phyloP scores from a whole-genome alignment of 2,113 vertebrate species.

The Ptilonorhynchus violaceus region DNA sequence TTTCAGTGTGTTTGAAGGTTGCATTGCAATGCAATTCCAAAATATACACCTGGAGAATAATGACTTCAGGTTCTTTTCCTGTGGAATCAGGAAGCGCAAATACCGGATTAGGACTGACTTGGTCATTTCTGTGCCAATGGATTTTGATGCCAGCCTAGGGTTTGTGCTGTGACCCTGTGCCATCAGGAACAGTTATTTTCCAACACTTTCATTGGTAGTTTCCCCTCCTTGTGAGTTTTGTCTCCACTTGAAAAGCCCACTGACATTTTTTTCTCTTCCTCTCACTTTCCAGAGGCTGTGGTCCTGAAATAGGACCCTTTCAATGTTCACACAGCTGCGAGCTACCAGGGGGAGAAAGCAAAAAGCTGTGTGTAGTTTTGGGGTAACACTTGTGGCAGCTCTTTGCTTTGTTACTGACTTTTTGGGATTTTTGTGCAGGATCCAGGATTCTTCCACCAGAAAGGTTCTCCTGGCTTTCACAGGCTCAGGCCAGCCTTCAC shows the following conservation, averaged over 20 bases:
- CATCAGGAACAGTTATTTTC: background rate
- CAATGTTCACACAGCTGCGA: background rate
- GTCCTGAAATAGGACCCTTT: background rate
- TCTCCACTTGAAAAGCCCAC: background rate
- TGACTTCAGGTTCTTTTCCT: background rate
- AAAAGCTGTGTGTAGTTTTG: background rate
- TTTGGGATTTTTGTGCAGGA: background rate
- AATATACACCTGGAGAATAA: background rate
- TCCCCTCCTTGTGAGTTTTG: background rate
- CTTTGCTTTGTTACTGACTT: background rate
- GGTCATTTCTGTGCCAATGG: background rate
- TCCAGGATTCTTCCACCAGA: background rate
- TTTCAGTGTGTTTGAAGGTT: background rate
- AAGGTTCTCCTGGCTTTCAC: background rate
- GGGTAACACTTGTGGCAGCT: background rate
- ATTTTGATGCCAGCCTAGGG: background rate
- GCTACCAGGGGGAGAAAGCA: background rate
- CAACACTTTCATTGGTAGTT: rapidly evolving
- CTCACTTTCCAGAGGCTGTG: background rate
- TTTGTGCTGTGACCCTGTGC: background rate
- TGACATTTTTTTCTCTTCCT: background rate
- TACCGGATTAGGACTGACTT: background rate
- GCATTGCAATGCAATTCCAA: background rate
- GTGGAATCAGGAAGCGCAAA: background rate
- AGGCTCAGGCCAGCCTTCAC: background rate